A percentile compares a stretch with the other conserved stretches of the same genome.
Conservation (phyloP, 2,113 vertebrate genomes). For the Ctenomys sociabilis region DNA sequence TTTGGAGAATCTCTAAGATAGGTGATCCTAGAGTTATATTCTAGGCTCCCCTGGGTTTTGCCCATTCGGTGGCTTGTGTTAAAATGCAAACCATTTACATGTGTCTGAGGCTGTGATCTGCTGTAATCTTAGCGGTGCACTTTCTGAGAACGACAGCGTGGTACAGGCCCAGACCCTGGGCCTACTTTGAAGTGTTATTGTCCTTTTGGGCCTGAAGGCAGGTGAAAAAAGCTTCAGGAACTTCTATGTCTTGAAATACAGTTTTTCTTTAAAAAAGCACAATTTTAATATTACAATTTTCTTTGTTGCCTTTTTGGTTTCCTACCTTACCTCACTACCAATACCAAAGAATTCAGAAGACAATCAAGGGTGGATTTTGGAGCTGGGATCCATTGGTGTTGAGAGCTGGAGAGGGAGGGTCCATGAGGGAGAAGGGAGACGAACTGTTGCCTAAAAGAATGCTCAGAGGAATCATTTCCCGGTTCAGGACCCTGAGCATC, state of each 20-base stretch:
- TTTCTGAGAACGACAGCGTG: not conserved
- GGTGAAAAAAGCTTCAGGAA: not conserved
- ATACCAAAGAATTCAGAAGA: not conserved
- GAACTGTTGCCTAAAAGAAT: too few species aligned
- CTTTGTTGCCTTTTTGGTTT: not conserved
- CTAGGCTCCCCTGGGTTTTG: not conserved
- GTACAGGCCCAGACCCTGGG: not conserved
- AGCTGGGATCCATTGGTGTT: too few species aligned
- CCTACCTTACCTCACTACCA: not conserved
- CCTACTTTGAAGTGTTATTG: not conserved
- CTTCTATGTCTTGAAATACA: not conserved
- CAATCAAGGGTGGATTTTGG: too few species aligned
- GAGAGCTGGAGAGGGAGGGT: too few species aligned
- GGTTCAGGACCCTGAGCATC: not conserved
- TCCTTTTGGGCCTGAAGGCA: not conserved
- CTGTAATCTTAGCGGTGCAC: not conserved
- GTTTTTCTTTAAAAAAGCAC: not conserved
- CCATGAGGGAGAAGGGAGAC: too few species aligned
- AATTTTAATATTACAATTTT: not conserved
- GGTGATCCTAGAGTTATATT: not conserved
- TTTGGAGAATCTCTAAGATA: not conserved
- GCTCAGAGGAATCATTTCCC: not conserved
- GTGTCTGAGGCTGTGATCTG: not conserved
- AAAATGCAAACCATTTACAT: not conserved
- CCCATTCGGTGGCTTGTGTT: not conserved